phyloP scores from a whole-genome alignment of 2,888 invertebrate genomes.

The Aricia artaxerxes region DNA sequence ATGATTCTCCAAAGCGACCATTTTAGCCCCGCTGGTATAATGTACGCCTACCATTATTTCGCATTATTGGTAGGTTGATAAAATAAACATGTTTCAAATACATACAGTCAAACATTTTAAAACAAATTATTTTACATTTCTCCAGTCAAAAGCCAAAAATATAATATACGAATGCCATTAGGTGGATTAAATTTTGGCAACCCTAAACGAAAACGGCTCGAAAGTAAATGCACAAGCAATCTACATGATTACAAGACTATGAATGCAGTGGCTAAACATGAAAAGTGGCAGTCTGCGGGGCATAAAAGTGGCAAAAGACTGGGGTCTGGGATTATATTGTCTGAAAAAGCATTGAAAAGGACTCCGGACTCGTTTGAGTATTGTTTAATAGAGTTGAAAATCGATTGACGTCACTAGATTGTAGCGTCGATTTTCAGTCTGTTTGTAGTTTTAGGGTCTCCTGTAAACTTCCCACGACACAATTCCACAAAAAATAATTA shows the following conservation, averaged over 20 bases:
- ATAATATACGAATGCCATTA: slow-evolving; percentile 8
- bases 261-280: neutral
- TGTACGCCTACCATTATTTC: too few species aligned
- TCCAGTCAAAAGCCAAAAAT: neutral
- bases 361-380: too few species aligned
- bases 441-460: too few species aligned
- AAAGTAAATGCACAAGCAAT: slow-evolving; percentile 18
- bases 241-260: slow-evolving; percentile 19
- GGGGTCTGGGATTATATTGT: too few species aligned
- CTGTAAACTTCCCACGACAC: neutral
- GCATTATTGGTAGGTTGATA: too few species aligned
- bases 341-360: too few species aligned
- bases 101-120: neutral
- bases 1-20: too few species aligned
- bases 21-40: too few species aligned
- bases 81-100: neutral
- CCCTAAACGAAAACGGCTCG: neutral
- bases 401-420: too few species aligned
- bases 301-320: too few species aligned
- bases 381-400: too few species aligned
- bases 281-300: neutral
- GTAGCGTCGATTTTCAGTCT: too few species aligned
- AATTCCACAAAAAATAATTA: slow-evolving; percentile 3
- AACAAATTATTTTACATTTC: neutral
- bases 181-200: slow-evolving; percentile 23